phyloP scores from a whole-genome alignment of 2,888 invertebrate species.

The Ecliptopera silaceata region DNA sequence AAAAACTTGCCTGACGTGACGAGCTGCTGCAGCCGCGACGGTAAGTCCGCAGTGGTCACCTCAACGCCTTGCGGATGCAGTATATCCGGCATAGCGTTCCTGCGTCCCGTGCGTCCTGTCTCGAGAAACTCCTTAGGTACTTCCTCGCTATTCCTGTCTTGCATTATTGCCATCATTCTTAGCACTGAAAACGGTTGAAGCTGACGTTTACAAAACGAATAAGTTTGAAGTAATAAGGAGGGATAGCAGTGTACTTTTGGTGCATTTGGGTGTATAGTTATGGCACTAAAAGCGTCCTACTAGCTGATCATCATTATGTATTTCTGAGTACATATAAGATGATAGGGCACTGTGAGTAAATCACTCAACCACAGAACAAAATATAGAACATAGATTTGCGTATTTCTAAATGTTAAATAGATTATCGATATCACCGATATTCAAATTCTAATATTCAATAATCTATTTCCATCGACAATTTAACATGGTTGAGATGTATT shows the following conservation, averaged over 20 bases:
- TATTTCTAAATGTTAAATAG: too few relatives aligned
- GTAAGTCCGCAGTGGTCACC: constrained; percentile 89
- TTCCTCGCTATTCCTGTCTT: constrained; percentile 81
- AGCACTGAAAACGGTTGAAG: constrained; percentile 64
- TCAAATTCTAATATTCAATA: too few relatives aligned
- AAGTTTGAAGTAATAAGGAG: not conserved
- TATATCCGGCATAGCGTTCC: constrained; percentile 95
- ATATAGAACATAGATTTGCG: too few relatives aligned
- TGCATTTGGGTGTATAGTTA: constrained; percentile 10
- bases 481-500: not conserved
- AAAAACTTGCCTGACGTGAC: constrained; percentile 82
- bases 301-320: too few relatives aligned
- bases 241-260: constrained; percentile 9
- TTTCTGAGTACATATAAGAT: too few relatives aligned
- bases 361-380: too few relatives aligned
- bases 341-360: too few relatives aligned
- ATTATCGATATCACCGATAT: too few relatives aligned
- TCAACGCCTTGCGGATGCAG: constrained; percentile 88
- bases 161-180: constrained; percentile 85
- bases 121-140: constrained; percentile 90
- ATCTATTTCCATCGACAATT: too few relatives aligned
- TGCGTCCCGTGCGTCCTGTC: constrained; percentile 92
- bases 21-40: constrained; percentile 88
- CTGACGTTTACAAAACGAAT: not conserved
- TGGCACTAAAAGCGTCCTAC: constrained; percentile 10